Percentiles rank a stretch among this genome's conserved stretches.
Conservation (phyloP, 2,113 vertebrate species). For the Peromyscus polionotus region DNA sequence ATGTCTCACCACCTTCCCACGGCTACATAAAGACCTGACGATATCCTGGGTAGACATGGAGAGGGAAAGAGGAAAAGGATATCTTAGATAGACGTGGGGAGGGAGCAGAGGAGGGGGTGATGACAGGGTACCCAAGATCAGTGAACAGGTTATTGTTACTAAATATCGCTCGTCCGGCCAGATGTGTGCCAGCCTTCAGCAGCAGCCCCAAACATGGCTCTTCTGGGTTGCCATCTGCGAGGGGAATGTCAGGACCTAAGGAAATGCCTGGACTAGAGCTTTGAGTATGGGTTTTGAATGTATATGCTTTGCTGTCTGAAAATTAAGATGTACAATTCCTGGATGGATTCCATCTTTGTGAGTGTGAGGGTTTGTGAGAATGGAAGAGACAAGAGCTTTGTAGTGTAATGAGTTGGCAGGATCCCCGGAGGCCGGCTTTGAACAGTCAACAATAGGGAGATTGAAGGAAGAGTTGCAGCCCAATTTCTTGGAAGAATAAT, state of each 20-base stretch:
- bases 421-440: constrained; percentile 55
- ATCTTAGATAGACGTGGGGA: not conserved
- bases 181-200: not conserved
- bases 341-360: not conserved
- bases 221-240: not conserved
- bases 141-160: not conserved
- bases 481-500: constrained; percentile 77
- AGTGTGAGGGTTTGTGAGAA: constrained; percentile 12
- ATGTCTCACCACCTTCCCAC: not conserved
- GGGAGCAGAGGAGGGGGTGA: not conserved
- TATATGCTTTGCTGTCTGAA: constrained; percentile 20
- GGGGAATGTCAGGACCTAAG: not conserved
- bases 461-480: constrained; percentile 54
- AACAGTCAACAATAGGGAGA: constrained; percentile 58
- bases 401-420: constrained; percentile 45
- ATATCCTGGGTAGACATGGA: not conserved
- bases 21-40: not conserved
- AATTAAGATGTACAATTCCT: constrained; percentile 59
- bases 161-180: not conserved
- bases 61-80: not conserved
- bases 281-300: constrained; percentile 22
- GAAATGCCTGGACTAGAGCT: not conserved
- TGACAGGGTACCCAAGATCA: not conserved
- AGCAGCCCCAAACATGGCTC: not conserved
- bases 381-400: constrained; percentile 47